Base-by-base conservation (phyloP, 2,113 vertebrate genomes). In the Smithornis capensis region DNA sequence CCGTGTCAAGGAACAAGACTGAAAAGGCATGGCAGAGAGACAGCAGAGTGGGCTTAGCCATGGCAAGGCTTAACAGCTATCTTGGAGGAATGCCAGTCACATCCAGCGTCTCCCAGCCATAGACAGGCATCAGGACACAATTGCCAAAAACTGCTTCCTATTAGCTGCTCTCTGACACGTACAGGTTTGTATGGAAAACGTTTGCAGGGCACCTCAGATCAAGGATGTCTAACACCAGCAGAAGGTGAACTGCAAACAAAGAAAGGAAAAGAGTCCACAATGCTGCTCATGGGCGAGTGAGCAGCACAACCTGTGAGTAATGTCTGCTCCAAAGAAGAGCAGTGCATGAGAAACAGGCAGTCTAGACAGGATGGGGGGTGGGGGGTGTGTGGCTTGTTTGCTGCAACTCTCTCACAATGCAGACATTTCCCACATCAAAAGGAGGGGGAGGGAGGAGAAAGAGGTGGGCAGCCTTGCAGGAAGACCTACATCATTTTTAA, bases 211-310 rank as follows among this genome's bases (percentile, higher is more conserved):
- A 47, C 5, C 53, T 65, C 28, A 53, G 52, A 55, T 6, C 3
- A 87, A 71, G 15, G 23, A 16, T 23, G 56, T 28, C 27, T 27
- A 68, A 35, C 37, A 76, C 24, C 19, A 63, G 35, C 33, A 56
- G 42, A 64, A 64, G 29, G 35, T 75, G 56, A 91, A 67, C 31
- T 50, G 8, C 49, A 60, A 42, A 78, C 0, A 5, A 63, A 73
- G 35, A 45, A 23, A 73, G 56, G 33, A 64, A 42, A n/a, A 52
- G 27, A 83, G 23, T 19, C 44, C 42, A 29, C 1, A 0, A 4
- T 45, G 40, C 37, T 1, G 1, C 35, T 75, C n/a, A 19, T 0
- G 0, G 17, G 67, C 18, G 8, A 63, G 18, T 1, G 0, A 74
- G 12, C 6, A 33, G 29, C 29, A 50, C 28, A 70, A 77, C 33